phyloP scores from a whole-genome alignment of 30 jellyfish, hydroid and myxozoan genomes.

The Hydractinia echinata region DNA sequence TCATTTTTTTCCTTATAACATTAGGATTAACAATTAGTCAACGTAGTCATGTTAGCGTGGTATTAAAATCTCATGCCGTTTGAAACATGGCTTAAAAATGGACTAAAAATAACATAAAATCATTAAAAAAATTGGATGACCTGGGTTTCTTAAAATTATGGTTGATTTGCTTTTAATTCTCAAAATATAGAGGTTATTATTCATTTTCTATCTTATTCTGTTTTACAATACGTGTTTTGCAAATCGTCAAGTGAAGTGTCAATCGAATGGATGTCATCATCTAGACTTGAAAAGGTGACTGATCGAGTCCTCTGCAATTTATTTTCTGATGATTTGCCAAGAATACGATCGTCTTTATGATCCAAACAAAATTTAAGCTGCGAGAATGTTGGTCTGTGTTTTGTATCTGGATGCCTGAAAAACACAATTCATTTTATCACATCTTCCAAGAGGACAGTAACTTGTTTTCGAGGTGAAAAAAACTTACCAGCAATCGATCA shows the following conservation, averaged over 20 bases:
- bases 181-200: no score
- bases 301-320: slow-evolving; percentile 46
- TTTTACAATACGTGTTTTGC: slow-evolving; percentile 65
- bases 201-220: slow-evolving; percentile 32
- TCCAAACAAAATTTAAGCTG: slow-evolving; percentile 65
- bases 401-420: slow-evolving; percentile 79
- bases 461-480: neutral
- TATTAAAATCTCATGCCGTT: no score
- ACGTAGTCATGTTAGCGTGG: no score
- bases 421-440: neutral
- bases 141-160: no score
- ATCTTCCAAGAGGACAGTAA: neutral
- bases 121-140: no score
- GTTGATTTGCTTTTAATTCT: no score
- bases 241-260: slow-evolving; percentile 55
- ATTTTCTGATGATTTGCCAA: slow-evolving; percentile 42
- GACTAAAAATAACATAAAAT: no score
- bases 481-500: slow-evolving; percentile 96
- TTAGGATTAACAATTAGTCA: no score
- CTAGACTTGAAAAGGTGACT: slow-evolving; percentile 42
- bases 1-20: no score
- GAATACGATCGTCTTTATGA: slow-evolving; percentile 72
- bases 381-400: slow-evolving; percentile 67
- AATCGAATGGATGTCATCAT: slow-evolving; percentile 42
- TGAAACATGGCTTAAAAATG: no score